These are phyloP conservation scores for Chlamydotis undulata DNA, from an alignment of 2,113 vertebrate species.

Conservation along the genomic window DNA sequence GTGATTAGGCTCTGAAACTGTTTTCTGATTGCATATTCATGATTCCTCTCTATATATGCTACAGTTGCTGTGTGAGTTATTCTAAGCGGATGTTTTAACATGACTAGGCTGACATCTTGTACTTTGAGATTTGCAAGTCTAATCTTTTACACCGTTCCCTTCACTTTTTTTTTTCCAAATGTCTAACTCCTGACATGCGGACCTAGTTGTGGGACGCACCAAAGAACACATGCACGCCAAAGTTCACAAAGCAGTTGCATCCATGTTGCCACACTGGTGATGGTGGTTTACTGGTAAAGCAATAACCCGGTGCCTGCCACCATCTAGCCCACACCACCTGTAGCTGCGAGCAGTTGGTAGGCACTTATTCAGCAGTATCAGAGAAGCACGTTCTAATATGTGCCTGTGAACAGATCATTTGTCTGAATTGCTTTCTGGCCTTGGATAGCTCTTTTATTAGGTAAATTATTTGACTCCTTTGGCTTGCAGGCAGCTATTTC, in stretches of 20 bases:
- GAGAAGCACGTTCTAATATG: fast-evolving
- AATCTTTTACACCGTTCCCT: slow-evolving; percentile 57
- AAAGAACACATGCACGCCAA: neutral
- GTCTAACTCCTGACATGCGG: neutral
- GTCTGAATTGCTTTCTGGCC: neutral
- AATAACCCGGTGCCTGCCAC: neutral
- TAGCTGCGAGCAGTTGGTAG: neutral
- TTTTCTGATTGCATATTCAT: slow-evolving; percentile 81
- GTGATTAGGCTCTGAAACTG: slow-evolving; percentile 68
- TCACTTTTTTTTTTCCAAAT: slow-evolving; percentile 19
- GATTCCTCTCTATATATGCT: slow-evolving; percentile 64
- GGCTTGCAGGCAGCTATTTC: neutral
- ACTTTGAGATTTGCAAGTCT: slow-evolving; percentile 73
- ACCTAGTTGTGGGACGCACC: neutral
- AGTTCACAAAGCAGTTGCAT: neutral
- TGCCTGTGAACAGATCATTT: fast-evolving
- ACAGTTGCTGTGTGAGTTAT: slow-evolving; percentile 67
- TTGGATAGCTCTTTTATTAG: neutral
- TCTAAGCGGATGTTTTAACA: slow-evolving; percentile 72
- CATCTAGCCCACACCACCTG: neutral
- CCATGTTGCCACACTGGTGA: neutral
- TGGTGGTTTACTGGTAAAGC: neutral
- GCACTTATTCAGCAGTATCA: neutral
- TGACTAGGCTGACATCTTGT: slow-evolving; percentile 68
- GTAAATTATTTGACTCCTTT: neutral